Percentiles rank a stretch among this genome's conserved stretches.
These are phyloP conservation scores for Crioceris asparagi DNA, from an alignment of 2,888 invertebrate genomes.

Conservation along the genomic window DNA sequence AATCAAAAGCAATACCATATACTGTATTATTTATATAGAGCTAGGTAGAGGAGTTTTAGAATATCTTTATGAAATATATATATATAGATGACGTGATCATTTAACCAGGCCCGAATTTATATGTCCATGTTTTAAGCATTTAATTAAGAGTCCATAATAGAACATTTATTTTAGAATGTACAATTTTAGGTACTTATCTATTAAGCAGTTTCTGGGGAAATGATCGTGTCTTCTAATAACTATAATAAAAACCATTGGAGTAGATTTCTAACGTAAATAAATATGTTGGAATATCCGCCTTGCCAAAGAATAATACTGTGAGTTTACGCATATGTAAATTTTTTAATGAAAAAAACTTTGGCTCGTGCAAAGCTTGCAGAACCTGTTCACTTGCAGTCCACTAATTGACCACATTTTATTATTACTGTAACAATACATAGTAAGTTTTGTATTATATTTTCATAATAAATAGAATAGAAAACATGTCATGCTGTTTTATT, in stretches of 20 bases:
- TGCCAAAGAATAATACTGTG: constrained; percentile 16
- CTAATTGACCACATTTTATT: constrained; percentile 39
- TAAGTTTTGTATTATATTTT: constrained; percentile 44
- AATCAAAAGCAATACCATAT: constrained; percentile 38
- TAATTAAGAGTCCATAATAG: no score
- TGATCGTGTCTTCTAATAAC: constrained; percentile 1
- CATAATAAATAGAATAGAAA: constrained; percentile 43
- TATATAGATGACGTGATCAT: no score
- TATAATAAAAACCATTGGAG: background rate
- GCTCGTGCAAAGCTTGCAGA: constrained; percentile 29
- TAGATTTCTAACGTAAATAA: background rate
- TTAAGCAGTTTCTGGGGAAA: no score
- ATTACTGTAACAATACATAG: constrained; percentile 38
- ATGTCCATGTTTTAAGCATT: no score
- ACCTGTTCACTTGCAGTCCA: constrained; percentile 39
- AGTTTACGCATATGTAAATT: constrained; percentile 19
- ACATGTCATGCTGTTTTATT: constrained; percentile 15
- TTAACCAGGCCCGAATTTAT: no score
- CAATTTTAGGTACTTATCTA: no score
- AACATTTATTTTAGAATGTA: no score
- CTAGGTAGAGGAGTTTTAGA: constrained; percentile 29
- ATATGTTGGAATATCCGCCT: background rate
- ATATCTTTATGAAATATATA: constrained; percentile 7
- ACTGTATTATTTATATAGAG: constrained; percentile 34
- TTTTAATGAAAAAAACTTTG: constrained; percentile 20